phyloP scores from a whole-genome alignment of 1,140 invertebrate genomes.

The Kradibia gibbosae region DNA sequence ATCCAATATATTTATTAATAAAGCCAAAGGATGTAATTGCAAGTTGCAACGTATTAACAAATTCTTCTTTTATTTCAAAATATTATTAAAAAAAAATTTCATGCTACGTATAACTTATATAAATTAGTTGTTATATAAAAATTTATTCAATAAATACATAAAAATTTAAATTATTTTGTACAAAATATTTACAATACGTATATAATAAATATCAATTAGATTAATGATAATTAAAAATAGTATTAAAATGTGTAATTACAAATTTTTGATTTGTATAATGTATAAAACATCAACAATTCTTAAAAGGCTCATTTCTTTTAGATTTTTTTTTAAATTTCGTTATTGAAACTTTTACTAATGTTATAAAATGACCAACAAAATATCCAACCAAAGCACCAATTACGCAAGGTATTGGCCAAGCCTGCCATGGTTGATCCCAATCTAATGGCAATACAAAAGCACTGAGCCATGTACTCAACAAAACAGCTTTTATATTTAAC shows the following conservation, averaged over 20 bases:
- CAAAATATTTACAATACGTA: background rate
- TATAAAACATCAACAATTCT: constrained; percentile 33
- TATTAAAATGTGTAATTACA: background rate
- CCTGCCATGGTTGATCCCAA: constrained; percentile 93
- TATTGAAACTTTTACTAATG: constrained; percentile 64
- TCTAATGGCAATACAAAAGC: constrained; percentile 91
- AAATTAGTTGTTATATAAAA: background rate
- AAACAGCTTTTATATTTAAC: constrained; percentile 75
- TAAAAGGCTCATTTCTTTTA: constrained; percentile 35
- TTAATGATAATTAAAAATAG: background rate
- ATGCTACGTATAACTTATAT: no score
- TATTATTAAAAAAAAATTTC: no score
- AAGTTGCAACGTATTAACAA: no score
- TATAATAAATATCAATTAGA: background rate
- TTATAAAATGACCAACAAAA: constrained; percentile 74
- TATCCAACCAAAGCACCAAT: constrained; percentile 81
- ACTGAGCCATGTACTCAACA: constrained; percentile 91
- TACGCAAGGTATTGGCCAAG: constrained; percentile 85
- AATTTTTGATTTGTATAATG: no score
- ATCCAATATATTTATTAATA: no score
- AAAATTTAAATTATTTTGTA: background rate
- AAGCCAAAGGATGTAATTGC: no score
- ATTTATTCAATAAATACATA: background rate
- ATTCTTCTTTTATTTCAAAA: no score
- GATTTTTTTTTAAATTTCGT: constrained; percentile 29